Conservation (phyloP, 2,888 invertebrate genomes). For the Aplocera efformata region DNA sequence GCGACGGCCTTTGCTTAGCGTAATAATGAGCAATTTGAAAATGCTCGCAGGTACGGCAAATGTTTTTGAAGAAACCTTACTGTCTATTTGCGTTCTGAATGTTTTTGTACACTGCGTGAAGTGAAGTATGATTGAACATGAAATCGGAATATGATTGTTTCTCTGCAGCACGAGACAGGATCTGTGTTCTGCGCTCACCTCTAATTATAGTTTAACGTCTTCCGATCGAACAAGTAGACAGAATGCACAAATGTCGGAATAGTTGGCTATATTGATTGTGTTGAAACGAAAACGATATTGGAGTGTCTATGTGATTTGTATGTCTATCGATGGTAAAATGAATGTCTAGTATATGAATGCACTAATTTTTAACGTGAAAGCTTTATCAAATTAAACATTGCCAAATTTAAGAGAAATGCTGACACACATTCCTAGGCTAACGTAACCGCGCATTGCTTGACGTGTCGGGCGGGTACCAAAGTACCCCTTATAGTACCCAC, state of each 20-base stretch:
- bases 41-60: no score
- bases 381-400: slow-evolving; percentile 51
- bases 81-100: no score
- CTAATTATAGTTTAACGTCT: slow-evolving; percentile 21
- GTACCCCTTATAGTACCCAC: slow-evolving; percentile 28
- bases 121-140: no score
- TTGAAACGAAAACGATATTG: slow-evolving; percentile 24
- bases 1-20: no score
- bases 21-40: no score
- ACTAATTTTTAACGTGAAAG: slow-evolving; percentile 38
- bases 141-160: no score
- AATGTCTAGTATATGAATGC: slow-evolving; percentile 26
- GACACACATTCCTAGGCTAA: slow-evolving; percentile 66
- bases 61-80: no score
- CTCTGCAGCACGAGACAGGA: no score
- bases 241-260: slow-evolving; percentile 12
- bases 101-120: no score
- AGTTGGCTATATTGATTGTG: slow-evolving; percentile 34
- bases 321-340: slow-evolving; percentile 21
- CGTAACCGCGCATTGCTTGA: slow-evolving; percentile 31
- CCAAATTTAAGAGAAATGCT: slow-evolving; percentile 55
- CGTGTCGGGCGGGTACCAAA: slow-evolving; percentile 39
- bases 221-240: slow-evolving; percentile 19
- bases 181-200: not conserved
- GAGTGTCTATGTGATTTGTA: slow-evolving; percentile 31